Evolutionary conservation across 1,140 invertebrate genomes (phyloP).

Genomic region (Dysdera silvatica): DNA sequence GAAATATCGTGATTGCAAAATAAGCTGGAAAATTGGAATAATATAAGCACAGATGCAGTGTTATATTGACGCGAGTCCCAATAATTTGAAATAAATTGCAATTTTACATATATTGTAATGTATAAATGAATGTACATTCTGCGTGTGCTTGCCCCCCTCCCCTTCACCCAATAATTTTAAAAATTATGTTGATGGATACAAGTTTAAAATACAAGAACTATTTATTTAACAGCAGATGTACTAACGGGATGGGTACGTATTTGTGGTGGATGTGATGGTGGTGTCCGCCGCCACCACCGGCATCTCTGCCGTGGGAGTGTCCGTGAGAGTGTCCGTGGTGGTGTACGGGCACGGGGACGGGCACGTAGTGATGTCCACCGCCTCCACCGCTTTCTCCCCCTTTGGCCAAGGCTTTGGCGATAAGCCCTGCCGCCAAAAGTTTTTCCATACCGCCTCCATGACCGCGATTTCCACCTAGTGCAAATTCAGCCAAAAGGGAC

Average conservation of each 20-base stretch:
- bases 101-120: too few relatives aligned
- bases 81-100: too few relatives aligned
- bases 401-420: constrained; percentile 22
- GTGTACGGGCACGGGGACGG: not conserved
- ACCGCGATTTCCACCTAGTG: not conserved
- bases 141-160: too few relatives aligned
- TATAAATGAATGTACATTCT: too few relatives aligned
- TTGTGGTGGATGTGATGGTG: constrained; percentile 23
- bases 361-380: constrained; percentile 7
- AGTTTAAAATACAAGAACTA: too few relatives aligned
- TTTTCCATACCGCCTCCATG: constrained; percentile 10
- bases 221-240: too few relatives aligned
- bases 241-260: constrained; percentile 27
- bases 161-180: too few relatives aligned
- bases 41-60: too few relatives aligned
- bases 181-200: too few relatives aligned
- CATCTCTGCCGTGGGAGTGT: not conserved
- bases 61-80: too few relatives aligned
- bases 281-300: not conserved
- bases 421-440: constrained; percentile 20
- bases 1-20: too few relatives aligned
- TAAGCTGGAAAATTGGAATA: too few relatives aligned
- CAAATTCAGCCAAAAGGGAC: not conserved
- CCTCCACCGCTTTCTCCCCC: constrained; percentile 17
- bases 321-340: not conserved